Evolutionary conservation across 2,888 invertebrate species (phyloP).

Genomic region (Dione juno): DNA sequence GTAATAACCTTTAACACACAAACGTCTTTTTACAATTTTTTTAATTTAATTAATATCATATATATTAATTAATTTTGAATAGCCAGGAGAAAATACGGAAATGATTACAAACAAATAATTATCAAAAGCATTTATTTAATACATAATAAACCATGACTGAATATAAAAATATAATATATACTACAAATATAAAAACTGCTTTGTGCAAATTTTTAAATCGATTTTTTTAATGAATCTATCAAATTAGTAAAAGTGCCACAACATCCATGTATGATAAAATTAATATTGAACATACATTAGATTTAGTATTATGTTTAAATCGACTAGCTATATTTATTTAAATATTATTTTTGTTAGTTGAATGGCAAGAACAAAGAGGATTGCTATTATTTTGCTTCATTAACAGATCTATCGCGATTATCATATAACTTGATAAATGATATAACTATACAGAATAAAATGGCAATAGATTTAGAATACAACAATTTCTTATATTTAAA

Average conservation of each 20-base stretch:
- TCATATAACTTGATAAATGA: too few relatives aligned
- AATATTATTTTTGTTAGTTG: background rate
- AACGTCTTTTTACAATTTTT: too few relatives aligned
- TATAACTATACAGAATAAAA: too few relatives aligned
- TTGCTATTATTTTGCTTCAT: too few relatives aligned
- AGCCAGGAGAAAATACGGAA: too few relatives aligned
- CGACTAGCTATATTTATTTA: slow-evolving; percentile 6
- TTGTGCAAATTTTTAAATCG: slow-evolving; percentile 34
- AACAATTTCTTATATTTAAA: background rate
- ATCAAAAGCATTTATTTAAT: slow-evolving; percentile 42
- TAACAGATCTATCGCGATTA: too few relatives aligned
- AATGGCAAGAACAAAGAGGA: background rate
- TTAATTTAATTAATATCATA: too few relatives aligned
- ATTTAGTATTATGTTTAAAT: background rate
- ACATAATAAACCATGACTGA: slow-evolving; percentile 34
- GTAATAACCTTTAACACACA: too few relatives aligned
- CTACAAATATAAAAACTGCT: slow-evolving; percentile 22
- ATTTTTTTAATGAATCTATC: background rate
- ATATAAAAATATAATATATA: slow-evolving; percentile 45
- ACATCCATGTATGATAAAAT: background rate
- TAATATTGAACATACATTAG: background rate
- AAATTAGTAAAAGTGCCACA: background rate
- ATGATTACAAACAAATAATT: slow-evolving; percentile 14
- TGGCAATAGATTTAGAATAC: background rate
- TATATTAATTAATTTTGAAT: too few relatives aligned